Evolutionary conservation across 2,888 invertebrate genomes (phyloP).

Genomic region (Bedellia somnulentella): DNA sequence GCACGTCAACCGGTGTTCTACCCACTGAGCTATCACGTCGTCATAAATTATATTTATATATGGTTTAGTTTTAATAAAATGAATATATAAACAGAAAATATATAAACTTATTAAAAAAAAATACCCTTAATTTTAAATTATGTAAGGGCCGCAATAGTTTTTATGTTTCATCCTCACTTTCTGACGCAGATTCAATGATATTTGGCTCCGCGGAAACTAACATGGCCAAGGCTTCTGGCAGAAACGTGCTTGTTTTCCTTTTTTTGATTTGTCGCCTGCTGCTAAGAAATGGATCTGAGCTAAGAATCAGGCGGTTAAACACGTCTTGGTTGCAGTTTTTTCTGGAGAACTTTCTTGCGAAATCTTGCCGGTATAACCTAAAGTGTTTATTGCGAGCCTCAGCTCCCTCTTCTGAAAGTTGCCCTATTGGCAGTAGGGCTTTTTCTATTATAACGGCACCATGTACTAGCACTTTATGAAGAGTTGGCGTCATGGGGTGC

Average conservation of each 20-base stretch:
- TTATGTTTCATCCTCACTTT: no score
- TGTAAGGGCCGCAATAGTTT: no score
- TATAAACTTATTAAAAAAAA: no score
- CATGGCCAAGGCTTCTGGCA: background rate
- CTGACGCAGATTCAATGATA: background rate
- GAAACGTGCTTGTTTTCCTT: background rate
- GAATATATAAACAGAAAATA: no score
- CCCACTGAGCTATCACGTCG: no score
- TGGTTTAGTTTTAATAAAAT: no score
- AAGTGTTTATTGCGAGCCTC: conserved; percentile 19
- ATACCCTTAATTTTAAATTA: no score
- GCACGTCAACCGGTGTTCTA: no score
- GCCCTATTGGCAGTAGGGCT: conserved; percentile 16
- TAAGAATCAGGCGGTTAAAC: background rate
- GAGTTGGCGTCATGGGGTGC: no score
- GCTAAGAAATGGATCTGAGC: background rate
- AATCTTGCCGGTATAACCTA: conserved; percentile 8
- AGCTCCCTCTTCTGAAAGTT: conserved; percentile 17
- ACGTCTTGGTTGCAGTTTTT: background rate
- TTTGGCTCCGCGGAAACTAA: conserved; percentile 1
- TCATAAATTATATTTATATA: no score
- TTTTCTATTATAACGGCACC: no score
- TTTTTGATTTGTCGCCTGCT: conserved; percentile 5
- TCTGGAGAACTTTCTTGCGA: background rate
- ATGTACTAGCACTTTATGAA: no score